Percentiles rank a stretch among this genome's conserved stretches.
Evolutionary conservation across 2,888 invertebrate genomes (phyloP).

Genomic region (Clanis bilineata): DNA sequence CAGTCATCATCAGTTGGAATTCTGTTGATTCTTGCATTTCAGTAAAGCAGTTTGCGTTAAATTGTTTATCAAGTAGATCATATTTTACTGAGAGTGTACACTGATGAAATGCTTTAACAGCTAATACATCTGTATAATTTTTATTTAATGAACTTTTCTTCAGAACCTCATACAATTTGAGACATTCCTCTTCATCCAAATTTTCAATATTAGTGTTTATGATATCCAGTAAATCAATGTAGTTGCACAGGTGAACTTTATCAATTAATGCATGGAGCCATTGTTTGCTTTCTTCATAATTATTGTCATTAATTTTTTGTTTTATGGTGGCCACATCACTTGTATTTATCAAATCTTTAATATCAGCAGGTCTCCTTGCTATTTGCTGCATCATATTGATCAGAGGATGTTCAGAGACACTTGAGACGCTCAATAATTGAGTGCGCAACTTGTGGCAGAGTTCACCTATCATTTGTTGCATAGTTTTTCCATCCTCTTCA

Average conservation of each 20-base stretch:
- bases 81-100: slow-evolving; percentile 47
- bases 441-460: slow-evolving; percentile 53
- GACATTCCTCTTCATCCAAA: slow-evolving; percentile 48
- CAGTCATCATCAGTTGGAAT: slow-evolving; percentile 47
- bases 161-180: slow-evolving; percentile 44
- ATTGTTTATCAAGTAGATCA: slow-evolving; percentile 52
- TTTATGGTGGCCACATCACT: slow-evolving; percentile 47
- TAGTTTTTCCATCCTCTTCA: slow-evolving; percentile 56
- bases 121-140: slow-evolving; percentile 39
- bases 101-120: slow-evolving; percentile 52
- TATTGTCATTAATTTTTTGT: slow-evolving; percentile 47
- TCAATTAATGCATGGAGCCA: slow-evolving; percentile 63
- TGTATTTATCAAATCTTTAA: slow-evolving; percentile 55
- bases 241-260: slow-evolving; percentile 52
- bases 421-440: slow-evolving; percentile 39
- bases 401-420: slow-evolving; percentile 55
- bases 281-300: slow-evolving; percentile 40
- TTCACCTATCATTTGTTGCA: slow-evolving; percentile 67
- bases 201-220: slow-evolving; percentile 45
- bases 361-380: slow-evolving; percentile 56
- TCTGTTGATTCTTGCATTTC: slow-evolving; percentile 44
- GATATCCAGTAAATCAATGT: slow-evolving; percentile 43
- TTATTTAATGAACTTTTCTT: slow-evolving; percentile 37
- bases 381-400: slow-evolving; percentile 61
- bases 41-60: slow-evolving; percentile 46